Percentiles rank a stretch among this genome's conserved stretches.
These are phyloP conservation scores for Chauna torquata DNA, from an alignment of 2,113 vertebrate species.

Conservation along the genomic window DNA sequence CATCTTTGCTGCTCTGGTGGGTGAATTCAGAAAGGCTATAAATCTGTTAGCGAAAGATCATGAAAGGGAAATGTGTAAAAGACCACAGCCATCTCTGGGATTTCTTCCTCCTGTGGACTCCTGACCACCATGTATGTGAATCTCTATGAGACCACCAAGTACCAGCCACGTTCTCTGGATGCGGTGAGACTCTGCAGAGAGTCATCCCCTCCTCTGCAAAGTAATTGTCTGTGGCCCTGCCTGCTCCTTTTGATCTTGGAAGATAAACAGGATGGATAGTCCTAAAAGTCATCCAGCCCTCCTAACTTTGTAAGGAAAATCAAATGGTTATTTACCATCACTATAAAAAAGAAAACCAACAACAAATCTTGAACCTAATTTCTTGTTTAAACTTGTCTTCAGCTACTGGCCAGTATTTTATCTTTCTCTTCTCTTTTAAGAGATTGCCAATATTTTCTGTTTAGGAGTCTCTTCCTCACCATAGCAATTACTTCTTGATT, in stretches of 20 bases:
- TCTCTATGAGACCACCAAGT: not conserved
- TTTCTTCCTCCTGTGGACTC: not conserved
- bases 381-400: not conserved
- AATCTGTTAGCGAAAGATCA: not conserved
- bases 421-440: not conserved
- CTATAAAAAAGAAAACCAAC: not conserved
- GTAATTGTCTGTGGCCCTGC: not conserved
- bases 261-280: not conserved
- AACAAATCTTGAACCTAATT: not conserved
- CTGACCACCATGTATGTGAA: not conserved
- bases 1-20: not conserved
- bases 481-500: not conserved
- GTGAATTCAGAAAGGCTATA: not conserved
- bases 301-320: not conserved
- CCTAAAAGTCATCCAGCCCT: not conserved
- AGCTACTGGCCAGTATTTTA: not conserved
- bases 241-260: not conserved
- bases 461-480: not conserved
- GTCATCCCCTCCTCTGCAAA: not conserved
- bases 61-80: not conserved
- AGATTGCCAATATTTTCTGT: not conserved
- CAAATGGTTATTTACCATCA: not conserved
- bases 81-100: not conserved
- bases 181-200: not conserved
- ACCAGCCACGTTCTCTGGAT: not conserved